Conservation (phyloP, 2,797 vertebrate genomes). For the Nannoperca australis region DNA sequence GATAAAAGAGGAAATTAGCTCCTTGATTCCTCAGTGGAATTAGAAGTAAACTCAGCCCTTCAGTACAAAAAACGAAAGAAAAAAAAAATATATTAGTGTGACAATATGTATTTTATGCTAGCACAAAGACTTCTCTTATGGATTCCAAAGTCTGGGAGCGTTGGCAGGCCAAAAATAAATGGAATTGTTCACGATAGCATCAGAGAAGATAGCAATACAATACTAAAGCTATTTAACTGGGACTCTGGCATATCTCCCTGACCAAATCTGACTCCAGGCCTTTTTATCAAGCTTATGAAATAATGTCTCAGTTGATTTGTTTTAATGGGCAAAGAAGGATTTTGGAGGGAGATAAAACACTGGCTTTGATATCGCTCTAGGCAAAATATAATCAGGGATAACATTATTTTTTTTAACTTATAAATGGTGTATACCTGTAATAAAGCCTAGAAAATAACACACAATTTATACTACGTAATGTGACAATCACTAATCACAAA, state of each 20-base stretch:
- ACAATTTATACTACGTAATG: neutral
- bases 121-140: slow-evolving; percentile 37
- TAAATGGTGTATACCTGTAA: slow-evolving; percentile 27
- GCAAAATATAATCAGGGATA: slow-evolving; percentile 45
- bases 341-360: slow-evolving; percentile 61
- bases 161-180: slow-evolving; percentile 63
- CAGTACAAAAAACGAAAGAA: neutral
- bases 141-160: slow-evolving; percentile 42
- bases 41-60: slow-evolving; percentile 17
- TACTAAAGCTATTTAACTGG: slow-evolving; percentile 72
- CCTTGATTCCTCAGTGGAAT: neutral
- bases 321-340: slow-evolving; percentile 69
- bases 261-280: slow-evolving; percentile 67
- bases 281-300: slow-evolving; percentile 74
- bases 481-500: neutral
- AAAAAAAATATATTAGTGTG: neutral
- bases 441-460: neutral
- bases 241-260: slow-evolving; percentile 69
- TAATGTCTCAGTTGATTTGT: slow-evolving; percentile 73
- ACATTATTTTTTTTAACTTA: slow-evolving; percentile 3
- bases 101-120: slow-evolving; percentile 42
- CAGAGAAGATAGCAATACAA: slow-evolving; percentile 69
- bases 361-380: slow-evolving; percentile 56
- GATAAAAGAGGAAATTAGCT: slow-evolving; percentile 10
- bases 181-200: slow-evolving; percentile 70